Percentiles rank a stretch among this genome's conserved stretches.
Conservation (phyloP, 1,140 invertebrate genomes). For the Aculops lycopersici region DNA sequence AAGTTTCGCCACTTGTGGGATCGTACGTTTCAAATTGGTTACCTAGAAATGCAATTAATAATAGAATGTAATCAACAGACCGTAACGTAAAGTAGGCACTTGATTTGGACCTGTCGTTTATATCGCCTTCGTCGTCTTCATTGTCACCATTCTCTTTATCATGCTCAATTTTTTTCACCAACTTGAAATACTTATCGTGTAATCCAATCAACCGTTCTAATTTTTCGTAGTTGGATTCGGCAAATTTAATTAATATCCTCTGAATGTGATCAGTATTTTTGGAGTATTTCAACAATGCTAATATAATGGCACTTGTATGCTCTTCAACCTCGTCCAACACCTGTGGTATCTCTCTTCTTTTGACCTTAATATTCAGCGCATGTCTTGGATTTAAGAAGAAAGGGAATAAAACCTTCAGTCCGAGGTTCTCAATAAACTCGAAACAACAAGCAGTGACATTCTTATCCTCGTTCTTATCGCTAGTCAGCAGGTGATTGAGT, state of each 20-base stretch:
- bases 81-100: background rate
- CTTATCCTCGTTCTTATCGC: conserved; percentile 46
- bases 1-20: too few relatives aligned
- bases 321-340: conserved; percentile 10
- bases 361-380: conserved; percentile 18
- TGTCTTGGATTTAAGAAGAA: conserved; percentile 74
- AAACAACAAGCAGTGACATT: conserved; percentile 26
- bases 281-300: conserved; percentile 65
- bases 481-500: conserved; percentile 73
- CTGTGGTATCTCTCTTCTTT: conserved; percentile 33
- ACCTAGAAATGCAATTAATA: background rate
- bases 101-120: too few relatives aligned
- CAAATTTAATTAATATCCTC: conserved; percentile 70
- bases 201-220: conserved; percentile 77
- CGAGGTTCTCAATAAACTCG: conserved; percentile 93
- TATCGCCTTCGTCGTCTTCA: too few relatives aligned
- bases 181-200: conserved; percentile 86
- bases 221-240: conserved; percentile 93
- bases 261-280: conserved; percentile 46
- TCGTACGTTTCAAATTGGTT: too few relatives aligned
- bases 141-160: conserved; percentile 40
- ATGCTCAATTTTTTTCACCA: conserved; percentile 56
- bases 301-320: conserved; percentile 55
- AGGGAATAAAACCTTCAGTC: conserved; percentile 76
- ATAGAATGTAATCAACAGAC: background rate